Evolutionary conservation across 2,888 invertebrate genomes (phyloP).

Genomic region (Thera britannica): DNA sequence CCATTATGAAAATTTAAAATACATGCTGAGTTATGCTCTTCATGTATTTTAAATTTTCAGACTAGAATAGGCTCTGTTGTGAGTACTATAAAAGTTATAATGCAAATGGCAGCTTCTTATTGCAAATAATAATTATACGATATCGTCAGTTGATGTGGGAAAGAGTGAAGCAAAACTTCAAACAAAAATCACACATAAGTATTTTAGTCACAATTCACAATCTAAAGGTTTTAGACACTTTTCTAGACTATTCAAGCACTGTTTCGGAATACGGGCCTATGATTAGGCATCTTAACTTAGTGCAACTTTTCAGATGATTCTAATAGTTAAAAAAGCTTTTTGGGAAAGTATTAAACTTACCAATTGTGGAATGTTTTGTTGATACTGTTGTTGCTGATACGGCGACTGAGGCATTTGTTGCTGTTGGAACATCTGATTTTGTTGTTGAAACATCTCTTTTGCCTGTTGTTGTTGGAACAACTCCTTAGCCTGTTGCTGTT

Average conservation of each 20-base stretch:
- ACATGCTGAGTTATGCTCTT: slow-evolving; percentile 5
- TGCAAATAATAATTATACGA: not conserved
- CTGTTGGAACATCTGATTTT: slow-evolving; percentile 53
- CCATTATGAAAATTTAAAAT: not conserved
- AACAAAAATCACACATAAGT: too few relatives aligned
- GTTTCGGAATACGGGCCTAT: too few relatives aligned
- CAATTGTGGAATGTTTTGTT: slow-evolving; percentile 82
- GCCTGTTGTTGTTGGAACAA: slow-evolving; percentile 54
- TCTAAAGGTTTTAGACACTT: too few relatives aligned
- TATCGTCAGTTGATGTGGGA: too few relatives aligned
- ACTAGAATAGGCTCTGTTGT: not conserved
- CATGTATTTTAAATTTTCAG: not conserved
- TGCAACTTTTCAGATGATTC: too few relatives aligned
- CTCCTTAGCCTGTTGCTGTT: slow-evolving; percentile 75
- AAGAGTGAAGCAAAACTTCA: too few relatives aligned
- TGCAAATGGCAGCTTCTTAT: not conserved
- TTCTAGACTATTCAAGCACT: too few relatives aligned
- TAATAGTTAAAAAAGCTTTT: too few relatives aligned
- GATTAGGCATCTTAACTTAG: too few relatives aligned
- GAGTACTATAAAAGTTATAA: not conserved
- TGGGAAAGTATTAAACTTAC: slow-evolving; percentile 60
- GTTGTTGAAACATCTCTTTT: slow-evolving; percentile 68
- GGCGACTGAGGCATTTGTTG: slow-evolving; percentile 73
- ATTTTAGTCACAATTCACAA: too few relatives aligned
- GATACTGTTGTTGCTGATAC: slow-evolving; percentile 71